phyloP scores from a whole-genome alignment of 1,140 invertebrate genomes.

The Leptonema lineaticorne region DNA sequence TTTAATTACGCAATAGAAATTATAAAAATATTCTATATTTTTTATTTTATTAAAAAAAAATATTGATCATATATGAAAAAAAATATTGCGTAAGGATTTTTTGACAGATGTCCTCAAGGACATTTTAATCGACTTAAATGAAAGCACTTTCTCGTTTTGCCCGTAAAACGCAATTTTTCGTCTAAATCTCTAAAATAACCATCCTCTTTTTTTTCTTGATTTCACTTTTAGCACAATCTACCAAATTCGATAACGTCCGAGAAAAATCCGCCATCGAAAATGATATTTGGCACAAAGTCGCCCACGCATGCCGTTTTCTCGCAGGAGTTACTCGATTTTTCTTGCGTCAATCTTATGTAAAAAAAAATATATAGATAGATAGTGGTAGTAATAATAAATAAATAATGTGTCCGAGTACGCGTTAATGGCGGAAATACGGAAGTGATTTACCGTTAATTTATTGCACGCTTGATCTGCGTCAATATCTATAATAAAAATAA shows the following conservation, averaged over 20 bases:
- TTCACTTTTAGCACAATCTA: conserved; percentile 16
- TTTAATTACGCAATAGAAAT: too few species aligned
- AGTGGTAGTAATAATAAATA: too few species aligned
- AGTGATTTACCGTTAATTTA: conserved; percentile 1
- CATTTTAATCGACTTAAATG: too few species aligned
- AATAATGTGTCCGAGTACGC: neutral
- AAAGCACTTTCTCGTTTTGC: too few species aligned
- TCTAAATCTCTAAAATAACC: too few species aligned
- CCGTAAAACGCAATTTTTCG: neutral
- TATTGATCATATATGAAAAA: too few species aligned
- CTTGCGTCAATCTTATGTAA: conserved; percentile 35
- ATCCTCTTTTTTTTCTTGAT: too few species aligned
- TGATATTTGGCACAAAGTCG: conserved; percentile 38
- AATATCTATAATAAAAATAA: neutral
- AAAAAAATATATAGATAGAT: conserved; percentile 19
- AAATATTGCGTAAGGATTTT: too few species aligned
- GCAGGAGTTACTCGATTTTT: conserved; percentile 32
- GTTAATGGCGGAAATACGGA: neutral
- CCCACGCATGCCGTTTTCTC: conserved; percentile 34
- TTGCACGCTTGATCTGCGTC: neutral
- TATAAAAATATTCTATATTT: too few species aligned
- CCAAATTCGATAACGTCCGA: conserved; percentile 35
- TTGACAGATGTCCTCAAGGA: too few species aligned
- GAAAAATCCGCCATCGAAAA: conserved; percentile 41
- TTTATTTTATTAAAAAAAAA: too few species aligned